Base-by-base conservation (phyloP, 2,797 vertebrate species). In the Catamblyrhynchus diadema region DNA sequence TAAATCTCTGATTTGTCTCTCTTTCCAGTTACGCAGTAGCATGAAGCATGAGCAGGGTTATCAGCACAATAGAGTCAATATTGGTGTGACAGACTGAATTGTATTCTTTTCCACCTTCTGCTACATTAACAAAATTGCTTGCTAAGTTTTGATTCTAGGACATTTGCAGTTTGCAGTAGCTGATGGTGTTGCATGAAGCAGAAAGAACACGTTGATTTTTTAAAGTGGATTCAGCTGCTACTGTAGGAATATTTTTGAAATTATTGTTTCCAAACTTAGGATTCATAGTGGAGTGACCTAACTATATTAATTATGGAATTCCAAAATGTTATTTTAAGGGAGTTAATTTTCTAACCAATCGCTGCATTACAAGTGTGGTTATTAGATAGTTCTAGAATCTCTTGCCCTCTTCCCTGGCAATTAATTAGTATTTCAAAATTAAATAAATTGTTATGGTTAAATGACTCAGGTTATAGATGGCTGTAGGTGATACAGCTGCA, bases 131-230 rank as follows among this genome's bases (percentile, higher is more conserved):
- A 71, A 64, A 84, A 67, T 33, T 44, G 13, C 64, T 39, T 35
- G 18, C 14, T 51, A 73, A 80, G 7, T 75, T 92, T 70, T 67
- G 22, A 57, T 88, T 66, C 51, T 39, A 56, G 45, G 74, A 39
- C 12, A 42, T 65, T 48, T 33, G 27, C 71, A 79, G 14, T 61
- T 95, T 79, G 62, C 70, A 35, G 22, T 60, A 86, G 51, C 24
- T 84, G 73, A 10, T 78, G 44, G 28, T 44, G 65, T 60, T 86
- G 39, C 59, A 70, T 39, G 33, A 90, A 79, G 51, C 44, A 90
- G 60, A 93, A 93, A 56, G n/a, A 41, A 45, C 23, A 6, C 9
- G 39, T 21, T 83, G 72, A 41, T 81, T 94, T 50, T 94, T 88
- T 77, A 62, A 72, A 44, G 30, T 17, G 23, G 18, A 65, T 80